Conservation (phyloP, 2,113 vertebrate genomes). For the Erythrolamprus reginae region DNA sequence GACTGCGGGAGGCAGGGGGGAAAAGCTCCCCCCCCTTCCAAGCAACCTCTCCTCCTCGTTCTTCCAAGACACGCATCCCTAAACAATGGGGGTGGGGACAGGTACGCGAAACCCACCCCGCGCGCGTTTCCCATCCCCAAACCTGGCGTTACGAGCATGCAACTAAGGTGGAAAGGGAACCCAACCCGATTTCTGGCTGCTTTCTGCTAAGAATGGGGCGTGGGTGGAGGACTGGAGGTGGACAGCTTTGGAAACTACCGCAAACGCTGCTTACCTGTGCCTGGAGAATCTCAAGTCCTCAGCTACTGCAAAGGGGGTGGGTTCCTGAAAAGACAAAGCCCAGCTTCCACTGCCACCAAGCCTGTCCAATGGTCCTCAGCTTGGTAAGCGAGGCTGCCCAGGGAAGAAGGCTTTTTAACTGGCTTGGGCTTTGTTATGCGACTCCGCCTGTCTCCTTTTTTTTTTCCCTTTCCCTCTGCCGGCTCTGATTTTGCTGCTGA, state of each 20-base stretch:
- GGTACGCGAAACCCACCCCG: background rate
- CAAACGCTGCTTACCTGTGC: conserved; percentile 32
- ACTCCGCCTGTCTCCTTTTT: conserved; percentile 49
- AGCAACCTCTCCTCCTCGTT: background rate
- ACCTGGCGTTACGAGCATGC: background rate
- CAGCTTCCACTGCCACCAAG: background rate
- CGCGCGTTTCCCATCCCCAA: background rate
- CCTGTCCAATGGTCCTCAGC: conserved; percentile 14
- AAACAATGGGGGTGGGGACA: conserved; percentile 44
- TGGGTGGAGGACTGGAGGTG: too few species aligned
- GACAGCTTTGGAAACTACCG: too few species aligned
- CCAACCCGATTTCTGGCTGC: background rate
- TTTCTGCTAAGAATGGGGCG: background rate
- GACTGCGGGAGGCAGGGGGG: background rate
- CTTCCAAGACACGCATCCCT: background rate
- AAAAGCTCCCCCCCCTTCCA: background rate
- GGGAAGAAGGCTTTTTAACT: conserved; percentile 44
- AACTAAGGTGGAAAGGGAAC: background rate
- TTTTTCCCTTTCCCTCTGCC: too few species aligned
- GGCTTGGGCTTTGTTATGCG: conserved; percentile 79
- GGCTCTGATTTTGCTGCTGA: conserved; percentile 50
- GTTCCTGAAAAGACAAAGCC: background rate
- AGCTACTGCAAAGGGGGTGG: conserved; percentile 16
- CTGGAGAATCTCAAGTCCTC: conserved; percentile 21
- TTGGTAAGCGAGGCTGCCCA: conserved; percentile 47